Base-by-base conservation (phyloP, 2,113 vertebrate species). In the Lophochroa leadbeateri region DNA sequence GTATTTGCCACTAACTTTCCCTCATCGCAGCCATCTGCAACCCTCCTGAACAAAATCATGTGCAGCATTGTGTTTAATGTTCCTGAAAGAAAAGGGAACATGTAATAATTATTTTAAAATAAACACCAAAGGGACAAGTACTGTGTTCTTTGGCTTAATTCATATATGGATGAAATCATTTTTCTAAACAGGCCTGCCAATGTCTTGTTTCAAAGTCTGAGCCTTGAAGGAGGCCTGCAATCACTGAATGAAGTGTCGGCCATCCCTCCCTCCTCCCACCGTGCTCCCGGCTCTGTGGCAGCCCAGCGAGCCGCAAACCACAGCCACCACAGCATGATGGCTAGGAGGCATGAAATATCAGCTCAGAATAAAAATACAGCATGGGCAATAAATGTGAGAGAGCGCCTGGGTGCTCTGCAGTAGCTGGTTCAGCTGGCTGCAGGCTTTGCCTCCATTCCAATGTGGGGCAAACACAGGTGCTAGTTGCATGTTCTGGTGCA, bases 81-180 rank as follows among this genome's bases (percentile, higher is more conserved):
- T 97, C 97, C 93, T 97, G 93, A 97, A 97, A 97, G 97, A 97
- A 97, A 95, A 97, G 95, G 91, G 98, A 98, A 98, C 98, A 97
- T 96, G 96, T 95, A 98, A 98, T 98, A 97, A 98, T 90, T 97
- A 98, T 98, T 98, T 98, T 95, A 98, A 98, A 98, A 98, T 97
- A 98, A 98, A 98, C 97, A 98, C 96, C 95, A 97, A 97, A 95
- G 97, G 98, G 97, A 98, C 97, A 97, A 98, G 96, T 96, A 97
- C 97, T 98, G 96, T 97, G 96, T 97, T 97, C 97, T 97, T 98
- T 98, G 98, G 98, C 98, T 97, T 97, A 94, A 94, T 52, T 92
- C 71, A 50, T 76, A 72, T 87, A 76, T 0, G 69, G 91, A 97
- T 98, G 98, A 98, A 97, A 98, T 98, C 98, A 98, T 98, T 94